Evolutionary conservation across 2,113 vertebrate species (phyloP), one percentile per base, ranked within the genome.

Genomic region (Rhynchopsitta pachyrhyncha): DNA sequence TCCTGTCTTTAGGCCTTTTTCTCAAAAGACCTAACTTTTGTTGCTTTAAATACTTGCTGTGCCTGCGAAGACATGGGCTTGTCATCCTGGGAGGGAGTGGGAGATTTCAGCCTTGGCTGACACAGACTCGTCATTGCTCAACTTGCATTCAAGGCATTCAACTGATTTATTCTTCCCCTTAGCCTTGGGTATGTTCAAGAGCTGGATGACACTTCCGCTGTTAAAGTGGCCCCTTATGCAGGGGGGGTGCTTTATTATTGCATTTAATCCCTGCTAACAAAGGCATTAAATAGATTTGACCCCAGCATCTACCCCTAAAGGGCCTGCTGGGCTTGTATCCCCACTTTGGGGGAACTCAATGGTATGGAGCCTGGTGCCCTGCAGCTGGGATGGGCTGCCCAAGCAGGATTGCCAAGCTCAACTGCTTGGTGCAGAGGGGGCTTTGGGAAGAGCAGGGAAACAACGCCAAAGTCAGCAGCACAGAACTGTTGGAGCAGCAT

Each of bases 341-440:
- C 20, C 33, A 12, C 2, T 6, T 25, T 2, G 1, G 20, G 59
- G 60, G 55, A 8, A 63, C 78, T 1, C 1, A 20, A 11, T 47
- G 39, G 17, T 1, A 0, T 10, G 73, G 67, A 70, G 55, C 2
- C 0, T 3, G 0, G 49, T 59, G 31, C 52, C 53, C 31, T 5
- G 17, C 66, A 35, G 62, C 50, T 3, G 9, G 42, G 33, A 19
- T 12, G 44, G 22, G 50, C 28, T 13, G 15, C 4, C 59, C 50
- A 74, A 74, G 64, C 10, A 2, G 11, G 3, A 50, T 7, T 42
- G 46, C 42, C 66, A 49, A 71, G 27, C 69, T 71, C 1, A 0
- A 35, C 87, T 37, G 64, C 47, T 62, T 42, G 35, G 18, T n/a
- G 62, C 79, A 41, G 69, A 33, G 66, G 37, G 41, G 57, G 9